Evolutionary conservation across 2,113 vertebrate species (phyloP).

Genomic region (Halcyon malimbica): DNA sequence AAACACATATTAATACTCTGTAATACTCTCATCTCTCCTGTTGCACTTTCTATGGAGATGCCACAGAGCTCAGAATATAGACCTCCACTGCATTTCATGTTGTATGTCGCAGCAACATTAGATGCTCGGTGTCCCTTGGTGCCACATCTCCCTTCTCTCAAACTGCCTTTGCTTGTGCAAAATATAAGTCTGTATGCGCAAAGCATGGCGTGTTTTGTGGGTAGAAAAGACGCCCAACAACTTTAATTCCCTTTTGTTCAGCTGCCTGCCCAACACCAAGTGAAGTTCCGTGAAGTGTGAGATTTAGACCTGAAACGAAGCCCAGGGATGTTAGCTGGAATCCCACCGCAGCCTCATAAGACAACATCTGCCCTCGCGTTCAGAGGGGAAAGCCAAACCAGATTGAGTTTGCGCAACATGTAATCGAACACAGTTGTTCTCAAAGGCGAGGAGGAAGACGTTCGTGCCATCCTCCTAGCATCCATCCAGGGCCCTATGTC

Average conservation of each 20-base stretch:
- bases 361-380: not conserved
- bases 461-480: not conserved
- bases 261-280: not conserved
- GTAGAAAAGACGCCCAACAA: not conserved
- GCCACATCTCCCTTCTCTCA: not conserved
- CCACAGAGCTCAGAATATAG: not conserved
- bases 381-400: not conserved
- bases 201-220: fast-evolving
- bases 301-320: not conserved
- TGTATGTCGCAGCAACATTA: not conserved
- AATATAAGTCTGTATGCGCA: fast-evolving
- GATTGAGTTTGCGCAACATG: not conserved
- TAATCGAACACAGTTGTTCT: constrained; percentile 15
- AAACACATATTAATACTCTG: not conserved
- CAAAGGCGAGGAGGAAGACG: not conserved
- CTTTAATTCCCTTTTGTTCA: not conserved
- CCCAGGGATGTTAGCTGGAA: not conserved
- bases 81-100: not conserved
- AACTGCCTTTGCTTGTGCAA: not conserved
- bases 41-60: not conserved
- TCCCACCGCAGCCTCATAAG: not conserved
- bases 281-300: not conserved
- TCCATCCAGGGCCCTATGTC: not conserved
- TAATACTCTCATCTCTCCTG: not conserved
- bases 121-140: not conserved